Conservation (phyloP, 1,140 invertebrate species). For the Glomeris maerens region DNA sequence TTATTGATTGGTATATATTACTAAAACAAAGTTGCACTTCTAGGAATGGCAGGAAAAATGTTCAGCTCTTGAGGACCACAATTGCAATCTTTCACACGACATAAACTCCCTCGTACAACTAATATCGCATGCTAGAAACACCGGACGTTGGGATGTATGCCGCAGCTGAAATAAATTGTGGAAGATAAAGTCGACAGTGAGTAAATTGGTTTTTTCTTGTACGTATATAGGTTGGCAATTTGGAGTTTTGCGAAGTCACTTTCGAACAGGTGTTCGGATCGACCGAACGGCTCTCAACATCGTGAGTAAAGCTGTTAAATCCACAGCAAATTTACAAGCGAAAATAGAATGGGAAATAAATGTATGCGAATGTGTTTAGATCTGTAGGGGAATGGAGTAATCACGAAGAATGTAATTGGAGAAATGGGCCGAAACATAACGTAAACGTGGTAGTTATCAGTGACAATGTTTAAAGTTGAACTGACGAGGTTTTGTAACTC, state of each 20-base stretch:
- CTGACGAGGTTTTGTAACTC: background rate
- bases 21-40: background rate
- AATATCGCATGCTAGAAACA: background rate
- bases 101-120: background rate
- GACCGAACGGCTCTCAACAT: background rate
- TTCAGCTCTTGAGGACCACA: background rate
- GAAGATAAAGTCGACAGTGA: background rate
- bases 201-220: background rate
- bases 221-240: background rate
- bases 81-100: background rate
- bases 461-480: background rate
- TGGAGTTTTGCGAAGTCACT: constrained; percentile 2
- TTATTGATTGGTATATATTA: background rate
- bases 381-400: background rate
- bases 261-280: constrained; percentile 3
- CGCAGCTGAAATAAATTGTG: background rate
- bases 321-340: too few species aligned
- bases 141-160: constrained; percentile 1
- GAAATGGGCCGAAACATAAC: background rate
- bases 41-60: background rate
- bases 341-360: background rate
- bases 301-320: background rate
- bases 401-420: background rate
- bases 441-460: background rate
- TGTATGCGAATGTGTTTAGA: background rate